Evolutionary conservation across 2,888 invertebrate genomes (phyloP).

Genomic region (Brachyptera risi): DNA sequence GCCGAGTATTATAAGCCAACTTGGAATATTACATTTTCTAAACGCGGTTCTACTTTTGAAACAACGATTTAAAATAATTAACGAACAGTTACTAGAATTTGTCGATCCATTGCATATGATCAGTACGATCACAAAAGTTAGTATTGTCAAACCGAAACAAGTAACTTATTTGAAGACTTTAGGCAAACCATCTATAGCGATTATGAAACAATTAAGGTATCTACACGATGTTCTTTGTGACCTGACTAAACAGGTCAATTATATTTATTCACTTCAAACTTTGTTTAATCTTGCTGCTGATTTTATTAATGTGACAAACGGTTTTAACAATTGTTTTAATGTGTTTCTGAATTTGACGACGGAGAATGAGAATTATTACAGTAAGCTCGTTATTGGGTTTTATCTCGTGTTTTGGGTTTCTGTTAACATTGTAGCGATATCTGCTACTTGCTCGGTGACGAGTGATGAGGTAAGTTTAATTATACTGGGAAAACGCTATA

Average conservation of each 20-base stretch:
- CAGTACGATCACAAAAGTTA: background rate
- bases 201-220: constrained; percentile 28
- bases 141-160: constrained; percentile 3
- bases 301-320: constrained; percentile 30
- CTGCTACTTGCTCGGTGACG: background rate
- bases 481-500: too few species aligned
- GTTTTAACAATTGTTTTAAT: constrained; percentile 13
- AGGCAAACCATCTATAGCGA: constrained; percentile 7
- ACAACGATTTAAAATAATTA: constrained; percentile 12
- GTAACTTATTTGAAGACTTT: constrained; percentile 3
- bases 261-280: constrained; percentile 34
- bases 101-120: constrained; percentile 4
- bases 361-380: background rate
- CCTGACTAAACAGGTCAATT: constrained; percentile 33
- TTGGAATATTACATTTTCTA: constrained; percentile 36
- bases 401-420: background rate
- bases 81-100: background rate
- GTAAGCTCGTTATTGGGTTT: background rate
- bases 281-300: constrained; percentile 33
- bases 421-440: background rate
- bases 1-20: background rate
- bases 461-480: constrained; percentile 4
- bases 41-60: constrained; percentile 36
- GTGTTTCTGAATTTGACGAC: background rate
- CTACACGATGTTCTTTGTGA: constrained; percentile 34